Conservation (phyloP, 2,113 vertebrate species). For the Gambusia affinis region DNA sequence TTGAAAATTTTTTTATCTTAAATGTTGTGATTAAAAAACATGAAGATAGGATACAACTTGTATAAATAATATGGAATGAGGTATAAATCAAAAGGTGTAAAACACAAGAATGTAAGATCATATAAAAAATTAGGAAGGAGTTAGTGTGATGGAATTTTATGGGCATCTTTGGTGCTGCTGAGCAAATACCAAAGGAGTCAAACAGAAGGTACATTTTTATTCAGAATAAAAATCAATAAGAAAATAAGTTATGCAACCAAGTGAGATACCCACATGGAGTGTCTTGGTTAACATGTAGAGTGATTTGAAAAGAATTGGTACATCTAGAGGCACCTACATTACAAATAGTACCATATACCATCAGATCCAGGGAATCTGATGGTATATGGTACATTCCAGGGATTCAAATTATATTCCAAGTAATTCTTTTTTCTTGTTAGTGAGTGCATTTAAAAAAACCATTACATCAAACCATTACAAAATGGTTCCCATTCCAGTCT, state of each 20-base stretch:
- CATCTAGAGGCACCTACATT: background rate
- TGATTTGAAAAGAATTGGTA: background rate
- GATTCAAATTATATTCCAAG: background rate
- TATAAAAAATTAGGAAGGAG: slow-evolving; percentile 17
- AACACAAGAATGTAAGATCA: background rate
- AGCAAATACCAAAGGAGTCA: slow-evolving; percentile 30
- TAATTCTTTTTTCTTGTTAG: background rate
- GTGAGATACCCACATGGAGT: background rate
- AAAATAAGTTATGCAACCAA: background rate
- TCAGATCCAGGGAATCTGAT: background rate
- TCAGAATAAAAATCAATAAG: background rate
- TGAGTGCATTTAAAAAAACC: background rate
- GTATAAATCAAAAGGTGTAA: background rate
- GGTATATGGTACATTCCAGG: no score
- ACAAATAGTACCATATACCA: background rate
- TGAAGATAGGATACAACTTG: no score
- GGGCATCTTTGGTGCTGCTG: slow-evolving; percentile 30
- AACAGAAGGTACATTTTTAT: slow-evolving; percentile 20
- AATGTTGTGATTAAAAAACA: background rate
- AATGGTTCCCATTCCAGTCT: background rate
- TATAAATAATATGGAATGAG: no score
- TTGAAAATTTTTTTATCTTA: background rate
- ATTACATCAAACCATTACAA: background rate
- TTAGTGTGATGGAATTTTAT: slow-evolving; percentile 18
- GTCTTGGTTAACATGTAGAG: background rate